Evolutionary conservation across 2,797 vertebrate genomes (phyloP), one percentile per base, ranked within the genome.

Genomic region (Borostomias antarcticus): DNA sequence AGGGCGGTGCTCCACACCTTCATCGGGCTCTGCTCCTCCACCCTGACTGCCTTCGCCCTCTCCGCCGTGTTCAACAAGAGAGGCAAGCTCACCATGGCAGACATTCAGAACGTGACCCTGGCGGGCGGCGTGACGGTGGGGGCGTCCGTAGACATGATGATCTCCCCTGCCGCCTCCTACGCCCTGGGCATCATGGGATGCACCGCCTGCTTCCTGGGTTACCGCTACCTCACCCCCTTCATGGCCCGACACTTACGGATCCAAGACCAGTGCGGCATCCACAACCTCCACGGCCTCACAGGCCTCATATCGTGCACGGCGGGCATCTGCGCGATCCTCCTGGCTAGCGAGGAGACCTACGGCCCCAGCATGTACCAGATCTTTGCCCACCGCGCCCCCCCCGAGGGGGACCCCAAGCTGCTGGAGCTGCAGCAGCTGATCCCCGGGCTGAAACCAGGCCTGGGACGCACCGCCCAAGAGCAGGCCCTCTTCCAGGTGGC

Each of bases 71-170:
- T 94, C 72, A 91, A 89, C 48, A 91, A 86, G 21, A 83, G 74
- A 0, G 84, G 92, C 43, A 93, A 89, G 74, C 86, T 95, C 58
- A 94, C 86, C 1, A 85, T 91, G 17, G 71, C 88, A 5, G 93
- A 95, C 68, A 86, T 94, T 71, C 94, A 95, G 84, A 95, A 94
- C 0, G 90, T 93, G 64, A 91, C 93, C 61, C 79, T 94, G 79
- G 93, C 94, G 0, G 92, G 93, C 0, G 93, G 93, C 0, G 92
- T 95, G 64, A 92, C 90, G 6, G 90, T 94, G 0, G 91, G 93
- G 0, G 88, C 75, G 0, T 85, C 93, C 19, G 94, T 94, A 0
- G 85, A 95, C 69, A 87, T 92, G 91, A 85, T 91, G 68, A 21
- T 94, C 67, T 84, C 89, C 0, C 92, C 93, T 0, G 89, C 61